Evolutionary conservation across 2,888 invertebrate genomes (phyloP).

Genomic region (Stenodema calcarata): DNA sequence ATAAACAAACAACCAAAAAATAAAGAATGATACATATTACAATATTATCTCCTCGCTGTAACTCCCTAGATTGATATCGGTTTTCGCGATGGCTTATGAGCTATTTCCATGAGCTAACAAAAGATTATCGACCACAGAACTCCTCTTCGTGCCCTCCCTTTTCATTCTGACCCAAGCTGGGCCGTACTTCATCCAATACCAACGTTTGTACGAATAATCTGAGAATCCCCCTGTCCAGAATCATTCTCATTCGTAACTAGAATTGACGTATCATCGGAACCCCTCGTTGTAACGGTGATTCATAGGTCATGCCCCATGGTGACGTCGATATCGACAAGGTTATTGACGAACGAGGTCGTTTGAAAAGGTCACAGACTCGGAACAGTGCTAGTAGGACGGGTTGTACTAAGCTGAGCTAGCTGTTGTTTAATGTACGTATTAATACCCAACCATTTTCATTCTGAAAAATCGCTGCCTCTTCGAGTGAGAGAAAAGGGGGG

Average conservation of each 20-base stretch:
- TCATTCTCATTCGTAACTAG: neutral
- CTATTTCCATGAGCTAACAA: neutral
- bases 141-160: neutral
- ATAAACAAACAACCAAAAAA: too few relatives aligned
- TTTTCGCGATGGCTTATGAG: neutral
- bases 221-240: neutral
- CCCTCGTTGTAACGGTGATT: neutral
- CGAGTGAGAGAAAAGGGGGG: too few relatives aligned
- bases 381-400: neutral
- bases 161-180: neutral
- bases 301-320: neutral
- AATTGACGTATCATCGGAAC: neutral
- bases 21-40: too few relatives aligned
- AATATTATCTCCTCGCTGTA: too few relatives aligned
- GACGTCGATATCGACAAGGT: neutral
- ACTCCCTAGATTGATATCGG: too few relatives aligned
- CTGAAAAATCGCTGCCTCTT: too few relatives aligned
- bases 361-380: neutral
- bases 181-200: neutral
- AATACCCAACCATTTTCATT: too few relatives aligned
- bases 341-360: neutral
- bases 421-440: too few relatives aligned
- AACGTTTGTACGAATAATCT: neutral
- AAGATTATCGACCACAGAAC: neutral
- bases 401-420: too few relatives aligned